These are phyloP conservation scores for Sebastes iracundus DNA, from an alignment of 2,797 vertebrate genomes.

Conservation along the genomic window DNA sequence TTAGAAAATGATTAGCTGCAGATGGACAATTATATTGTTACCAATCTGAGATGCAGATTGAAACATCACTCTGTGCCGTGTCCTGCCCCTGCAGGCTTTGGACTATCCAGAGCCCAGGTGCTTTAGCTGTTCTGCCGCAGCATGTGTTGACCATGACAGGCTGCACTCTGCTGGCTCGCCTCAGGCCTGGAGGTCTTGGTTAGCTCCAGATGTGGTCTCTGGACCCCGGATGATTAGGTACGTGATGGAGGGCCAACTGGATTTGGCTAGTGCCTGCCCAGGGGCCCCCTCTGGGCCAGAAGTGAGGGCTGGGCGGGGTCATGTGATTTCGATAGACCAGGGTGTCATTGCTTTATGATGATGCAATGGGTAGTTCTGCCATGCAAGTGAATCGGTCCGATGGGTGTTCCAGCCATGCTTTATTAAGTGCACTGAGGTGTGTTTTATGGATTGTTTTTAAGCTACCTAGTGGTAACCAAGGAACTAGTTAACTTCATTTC, in stretches of 20 bases:
- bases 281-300: constrained; percentile 11
- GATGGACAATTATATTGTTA: constrained; percentile 39
- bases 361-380: constrained; percentile 61
- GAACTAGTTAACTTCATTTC: constrained; percentile 37
- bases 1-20: constrained; percentile 25
- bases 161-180: constrained; percentile 29
- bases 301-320: constrained; percentile 20
- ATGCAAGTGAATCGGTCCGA: constrained; percentile 40
- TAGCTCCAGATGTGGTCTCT: constrained; percentile 69
- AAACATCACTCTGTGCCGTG: constrained; percentile 10
- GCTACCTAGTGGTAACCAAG: constrained; percentile 56
- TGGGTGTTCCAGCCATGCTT: constrained; percentile 39
- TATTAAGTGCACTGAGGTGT: constrained; percentile 58
- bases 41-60: constrained; percentile 8
- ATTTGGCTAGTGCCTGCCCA: constrained; percentile 23
- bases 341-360: constrained; percentile 55
- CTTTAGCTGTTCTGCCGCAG: constrained; percentile 24
- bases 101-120: constrained; percentile 39
- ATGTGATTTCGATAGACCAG: constrained; percentile 47
- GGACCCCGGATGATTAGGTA: constrained; percentile 53
- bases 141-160: constrained; percentile 41
- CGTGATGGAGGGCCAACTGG: constrained; percentile 49
- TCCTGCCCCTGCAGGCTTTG: neutral
- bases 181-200: constrained; percentile 40
- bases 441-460: constrained; percentile 64